phyloP scores from a whole-genome alignment of 2,113 vertebrate species.

The Pycnonotus jocosus region DNA sequence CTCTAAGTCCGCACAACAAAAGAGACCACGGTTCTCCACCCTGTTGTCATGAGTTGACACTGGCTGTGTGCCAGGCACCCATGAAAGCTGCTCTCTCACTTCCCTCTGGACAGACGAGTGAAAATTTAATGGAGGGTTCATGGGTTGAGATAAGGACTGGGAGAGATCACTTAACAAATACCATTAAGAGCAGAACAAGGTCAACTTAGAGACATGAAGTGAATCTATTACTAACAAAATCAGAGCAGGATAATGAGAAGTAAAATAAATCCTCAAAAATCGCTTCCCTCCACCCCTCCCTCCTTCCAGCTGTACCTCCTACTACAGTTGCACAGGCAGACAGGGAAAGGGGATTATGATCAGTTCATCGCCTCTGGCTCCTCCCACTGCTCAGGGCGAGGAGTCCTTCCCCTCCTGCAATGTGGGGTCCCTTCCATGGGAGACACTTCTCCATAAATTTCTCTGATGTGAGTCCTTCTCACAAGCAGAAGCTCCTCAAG shows the following conservation, averaged over 20 bases:
- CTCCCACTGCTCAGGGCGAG: fast-evolving
- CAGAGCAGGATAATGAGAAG: neutral
- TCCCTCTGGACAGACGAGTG: neutral
- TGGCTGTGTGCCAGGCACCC: neutral
- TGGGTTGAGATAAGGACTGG: neutral
- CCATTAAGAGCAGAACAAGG: neutral
- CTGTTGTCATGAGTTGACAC: neutral
- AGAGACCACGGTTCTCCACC: neutral
- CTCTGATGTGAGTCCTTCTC: no score
- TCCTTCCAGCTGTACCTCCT: neutral
- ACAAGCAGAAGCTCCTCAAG: neutral
- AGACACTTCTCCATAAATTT: neutral
- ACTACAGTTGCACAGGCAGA: neutral
- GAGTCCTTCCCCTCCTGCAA: neutral
- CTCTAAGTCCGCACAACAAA: neutral
- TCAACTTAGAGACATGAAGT: neutral
- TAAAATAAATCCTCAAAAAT: neutral
- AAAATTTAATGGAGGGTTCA: neutral
- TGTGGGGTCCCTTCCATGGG: no score
- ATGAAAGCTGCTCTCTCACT: neutral
- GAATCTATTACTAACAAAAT: neutral
- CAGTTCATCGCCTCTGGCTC: neutral
- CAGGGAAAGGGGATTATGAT: neutral
- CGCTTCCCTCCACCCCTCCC: neutral
- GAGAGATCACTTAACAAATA: neutral